Conservation (phyloP, 2,888 invertebrate genomes). For the Clitarchus hookeri region DNA sequence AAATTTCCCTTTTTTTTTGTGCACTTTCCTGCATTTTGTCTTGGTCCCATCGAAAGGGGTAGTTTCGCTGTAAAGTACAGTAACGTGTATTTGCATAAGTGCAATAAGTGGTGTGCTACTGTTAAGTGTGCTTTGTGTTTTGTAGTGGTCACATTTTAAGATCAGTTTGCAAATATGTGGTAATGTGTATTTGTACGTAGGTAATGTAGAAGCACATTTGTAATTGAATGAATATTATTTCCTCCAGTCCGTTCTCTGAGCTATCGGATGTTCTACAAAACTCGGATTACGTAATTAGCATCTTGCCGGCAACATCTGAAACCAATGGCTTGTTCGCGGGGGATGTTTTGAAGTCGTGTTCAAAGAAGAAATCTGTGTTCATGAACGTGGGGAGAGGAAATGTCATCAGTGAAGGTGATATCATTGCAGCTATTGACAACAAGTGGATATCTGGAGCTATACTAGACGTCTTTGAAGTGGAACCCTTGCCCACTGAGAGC, state of each 20-base stretch:
- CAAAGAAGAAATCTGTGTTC: constrained; percentile 56
- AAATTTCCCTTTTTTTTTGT: too few species aligned
- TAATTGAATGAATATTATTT: neutral
- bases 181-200: too few species aligned
- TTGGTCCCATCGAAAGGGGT: too few species aligned
- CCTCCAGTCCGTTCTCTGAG: constrained; percentile 41
- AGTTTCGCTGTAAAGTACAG: too few species aligned
- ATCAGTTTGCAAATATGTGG: too few species aligned
- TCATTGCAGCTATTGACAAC: constrained; percentile 58
- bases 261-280: constrained; percentile 53
- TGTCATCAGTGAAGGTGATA: constrained; percentile 58
- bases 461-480: constrained; percentile 61
- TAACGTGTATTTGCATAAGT: too few species aligned
- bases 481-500: constrained; percentile 59
- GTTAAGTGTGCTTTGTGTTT: too few species aligned
- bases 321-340: constrained; percentile 59
- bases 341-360: constrained; percentile 56
- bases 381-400: constrained; percentile 65
- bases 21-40: too few species aligned
- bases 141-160: too few species aligned
- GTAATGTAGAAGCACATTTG: neutral
- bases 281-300: constrained; percentile 61
- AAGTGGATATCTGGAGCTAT: constrained; percentile 61
- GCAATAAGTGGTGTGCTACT: too few species aligned
- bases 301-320: constrained; percentile 59